These are phyloP conservation scores for Morone saxatilis DNA, from an alignment of 2,113 vertebrate species.

Conservation along the genomic window DNA sequence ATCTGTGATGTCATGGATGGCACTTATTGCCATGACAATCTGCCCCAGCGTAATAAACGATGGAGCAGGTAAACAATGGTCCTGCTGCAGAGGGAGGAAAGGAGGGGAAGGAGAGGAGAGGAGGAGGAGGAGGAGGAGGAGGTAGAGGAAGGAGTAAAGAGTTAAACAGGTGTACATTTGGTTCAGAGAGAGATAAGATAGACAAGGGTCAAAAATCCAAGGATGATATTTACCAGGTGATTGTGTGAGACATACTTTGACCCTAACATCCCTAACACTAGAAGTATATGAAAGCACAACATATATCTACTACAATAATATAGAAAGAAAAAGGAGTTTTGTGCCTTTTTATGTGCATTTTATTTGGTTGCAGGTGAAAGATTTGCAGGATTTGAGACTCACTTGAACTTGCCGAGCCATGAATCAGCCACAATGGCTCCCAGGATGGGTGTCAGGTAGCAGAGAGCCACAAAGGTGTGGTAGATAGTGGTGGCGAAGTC, in stretches of 20 bases:
- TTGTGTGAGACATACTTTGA: constrained; percentile 15
- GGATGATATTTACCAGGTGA: constrained; percentile 4
- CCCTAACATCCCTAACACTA: too few species aligned
- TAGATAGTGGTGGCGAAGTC: constrained; percentile 92
- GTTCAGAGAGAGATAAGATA: constrained; percentile 13
- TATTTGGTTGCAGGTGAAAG: not conserved
- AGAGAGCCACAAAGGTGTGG: constrained; percentile 94
- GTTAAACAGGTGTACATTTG: not conserved
- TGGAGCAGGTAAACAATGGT: constrained; percentile 93
- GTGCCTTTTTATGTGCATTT: not conserved
- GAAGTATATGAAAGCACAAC: not conserved
- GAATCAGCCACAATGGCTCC: constrained; percentile 95
- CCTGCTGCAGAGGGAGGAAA: constrained; percentile 77
- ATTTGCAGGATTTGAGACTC: constrained; percentile 66
- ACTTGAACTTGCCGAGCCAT: constrained; percentile 98
- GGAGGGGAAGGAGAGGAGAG: not conserved
- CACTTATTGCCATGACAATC: constrained; percentile 86
- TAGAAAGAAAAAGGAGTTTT: too few species aligned
- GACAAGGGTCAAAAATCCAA: constrained; percentile 16
- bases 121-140: not conserved
- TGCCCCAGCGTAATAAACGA: constrained; percentile 92
- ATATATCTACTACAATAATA: not conserved
- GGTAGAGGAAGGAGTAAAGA: not conserved
- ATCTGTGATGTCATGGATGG: constrained; percentile 90
- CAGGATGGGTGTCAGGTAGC: constrained; percentile 94